Evolutionary conservation across 2,113 vertebrate species (phyloP).

Genomic region (Gopherus flavomarginatus): DNA sequence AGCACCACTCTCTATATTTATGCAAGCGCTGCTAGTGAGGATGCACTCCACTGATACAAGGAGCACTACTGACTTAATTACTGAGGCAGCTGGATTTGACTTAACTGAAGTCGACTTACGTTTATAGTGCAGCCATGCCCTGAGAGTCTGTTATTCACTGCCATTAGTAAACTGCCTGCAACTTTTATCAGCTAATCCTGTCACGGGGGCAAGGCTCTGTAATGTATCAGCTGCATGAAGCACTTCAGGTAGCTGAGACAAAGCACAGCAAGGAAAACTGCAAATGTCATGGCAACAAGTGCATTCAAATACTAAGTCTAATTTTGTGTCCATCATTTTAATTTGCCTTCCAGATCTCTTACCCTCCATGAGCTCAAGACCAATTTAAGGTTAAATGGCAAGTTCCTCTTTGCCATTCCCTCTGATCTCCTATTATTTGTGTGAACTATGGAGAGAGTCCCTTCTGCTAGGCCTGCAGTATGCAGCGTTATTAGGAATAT

Average conservation of each 20-base stretch:
- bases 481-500: neutral
- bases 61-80: no score
- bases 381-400: neutral
- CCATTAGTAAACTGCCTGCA: neutral
- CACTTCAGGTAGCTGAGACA: neutral
- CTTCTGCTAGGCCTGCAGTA: neutral
- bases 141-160: neutral
- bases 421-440: neutral
- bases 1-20: no score
- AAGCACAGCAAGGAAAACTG: neutral
- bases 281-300: neutral
- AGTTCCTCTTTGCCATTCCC: neutral
- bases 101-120: no score
- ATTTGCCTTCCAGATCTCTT: neutral
- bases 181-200: neutral
- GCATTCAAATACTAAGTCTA: neutral
- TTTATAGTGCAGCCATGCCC: neutral
- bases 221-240: neutral
- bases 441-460: neutral
- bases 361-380: neutral
- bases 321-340: neutral
- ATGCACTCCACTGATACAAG: no score
- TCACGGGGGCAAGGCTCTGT: neutral
- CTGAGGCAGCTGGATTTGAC: no score
- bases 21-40: no score